Conservation (phyloP, 2,888 invertebrate genomes). For the Nematopogon swammerdamellus region DNA sequence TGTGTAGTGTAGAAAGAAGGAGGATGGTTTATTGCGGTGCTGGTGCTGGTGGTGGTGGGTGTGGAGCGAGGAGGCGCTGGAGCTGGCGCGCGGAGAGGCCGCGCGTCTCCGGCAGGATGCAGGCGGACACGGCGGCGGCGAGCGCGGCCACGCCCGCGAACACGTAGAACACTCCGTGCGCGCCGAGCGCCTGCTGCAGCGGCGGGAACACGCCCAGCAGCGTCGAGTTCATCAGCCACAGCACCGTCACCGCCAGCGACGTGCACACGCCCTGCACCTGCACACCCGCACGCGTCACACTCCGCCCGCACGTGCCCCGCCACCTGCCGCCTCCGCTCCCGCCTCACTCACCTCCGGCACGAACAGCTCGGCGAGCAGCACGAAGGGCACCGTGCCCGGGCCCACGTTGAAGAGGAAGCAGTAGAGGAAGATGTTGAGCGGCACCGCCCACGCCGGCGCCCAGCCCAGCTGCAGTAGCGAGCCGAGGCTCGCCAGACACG, state of each 20-base stretch:
- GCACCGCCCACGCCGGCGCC: constrained; percentile 34
- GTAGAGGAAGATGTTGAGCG: constrained; percentile 31
- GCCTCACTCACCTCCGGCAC: constrained; percentile 30
- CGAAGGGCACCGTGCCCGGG: constrained; percentile 33
- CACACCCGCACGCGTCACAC: constrained; percentile 8
- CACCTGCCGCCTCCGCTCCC: neutral
- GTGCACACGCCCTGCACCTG: constrained; percentile 27
- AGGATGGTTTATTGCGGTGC: no score
- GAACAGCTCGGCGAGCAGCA: constrained; percentile 31
- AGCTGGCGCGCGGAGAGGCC: constrained; percentile 7
- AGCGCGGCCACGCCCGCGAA: constrained; percentile 21
- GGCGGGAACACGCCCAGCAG: constrained; percentile 26
- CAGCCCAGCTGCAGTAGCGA: constrained; percentile 25
- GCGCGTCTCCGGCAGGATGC: constrained; percentile 27
- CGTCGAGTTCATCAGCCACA: constrained; percentile 25
- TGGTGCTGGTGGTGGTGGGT: no score
- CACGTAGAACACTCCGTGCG: constrained; percentile 26
- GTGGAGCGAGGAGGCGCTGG: no score
- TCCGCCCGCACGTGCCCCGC: neutral
- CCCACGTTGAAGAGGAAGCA: constrained; percentile 39
- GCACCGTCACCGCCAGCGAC: constrained; percentile 26
- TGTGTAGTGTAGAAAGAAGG: no score
- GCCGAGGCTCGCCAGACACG: constrained; percentile 27
- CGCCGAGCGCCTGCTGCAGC: constrained; percentile 18
- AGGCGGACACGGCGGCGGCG: constrained; percentile 17